Base-by-base conservation (phyloP, 2,113 vertebrate genomes). In the Neolamprologus sp. region DNA sequence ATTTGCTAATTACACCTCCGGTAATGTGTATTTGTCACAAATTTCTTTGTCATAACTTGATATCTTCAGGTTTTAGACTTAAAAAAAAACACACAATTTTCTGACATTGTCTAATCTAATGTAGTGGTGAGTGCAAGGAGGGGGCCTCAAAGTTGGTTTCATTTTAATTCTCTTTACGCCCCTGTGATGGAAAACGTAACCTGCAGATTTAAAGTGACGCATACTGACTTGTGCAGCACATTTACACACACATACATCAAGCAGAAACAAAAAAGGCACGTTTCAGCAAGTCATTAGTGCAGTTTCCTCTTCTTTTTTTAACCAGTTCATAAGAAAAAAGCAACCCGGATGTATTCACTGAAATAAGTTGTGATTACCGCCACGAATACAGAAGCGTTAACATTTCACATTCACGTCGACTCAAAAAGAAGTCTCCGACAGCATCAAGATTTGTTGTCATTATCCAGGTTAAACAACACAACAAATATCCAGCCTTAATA, bases 181-280 rank as follows among this genome's bases (percentile, higher is more conserved):
- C 82, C 94, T 92, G 85, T 49, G 17, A 2, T 42, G 5, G 14
- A 9, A 86, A 79, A 57, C 21, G 84, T 49, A 49, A 49, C 71
- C 80, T 30, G 11, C 14, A 53, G 35, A 17, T 21, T 51, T 49
- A 53, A 47, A 51, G 17, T 7, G 12, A 55, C 12, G 7, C 30
- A 21, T 5, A 16, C 11, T 40, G 14, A 49, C 40, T 47, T 12
- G 4, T 47, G 40, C 40, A 73, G 68, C 65, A 26, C 37, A 45
- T 73, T 45, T 9, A 45, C 37, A 30, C n/a, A 23, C 65, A 68
- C 37, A 40, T 19, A 40, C 12, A 42, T 1, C 42, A 19, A 49
- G 9, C 23, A 78, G 16, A 49, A 78, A 19, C 16, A 14, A 49
- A 21, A n/a, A 10, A 53, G 23, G 1, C 6, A n/a, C 17, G 3